phyloP scores from a whole-genome alignment of 1,140 invertebrate species.

The Parapsyche elsis region DNA sequence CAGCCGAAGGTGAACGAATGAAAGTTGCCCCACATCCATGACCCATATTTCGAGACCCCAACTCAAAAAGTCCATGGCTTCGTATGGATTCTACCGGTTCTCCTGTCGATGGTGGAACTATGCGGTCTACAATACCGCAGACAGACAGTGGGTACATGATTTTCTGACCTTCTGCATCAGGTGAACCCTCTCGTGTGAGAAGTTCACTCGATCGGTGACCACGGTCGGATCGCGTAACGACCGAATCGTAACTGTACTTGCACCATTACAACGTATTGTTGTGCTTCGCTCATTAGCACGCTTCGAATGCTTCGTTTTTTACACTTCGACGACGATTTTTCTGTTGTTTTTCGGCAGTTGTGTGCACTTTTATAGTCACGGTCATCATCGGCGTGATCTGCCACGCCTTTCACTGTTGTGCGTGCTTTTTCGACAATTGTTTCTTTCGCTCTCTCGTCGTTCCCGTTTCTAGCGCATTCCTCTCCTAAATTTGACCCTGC shows the following conservation, averaged over 20 bases:
- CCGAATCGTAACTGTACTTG: constrained; percentile 23
- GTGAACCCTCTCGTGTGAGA: too few species aligned
- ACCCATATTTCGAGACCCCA: background rate
- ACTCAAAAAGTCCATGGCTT: too few species aligned
- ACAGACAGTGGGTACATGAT: too few species aligned
- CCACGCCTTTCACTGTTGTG: constrained; percentile 18
- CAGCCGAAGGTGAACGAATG: constrained; percentile 1
- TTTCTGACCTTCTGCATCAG: too few species aligned
- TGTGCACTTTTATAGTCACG: background rate
- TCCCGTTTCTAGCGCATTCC: constrained; percentile 26
- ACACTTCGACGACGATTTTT: constrained; percentile 5
- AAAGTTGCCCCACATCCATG: background rate
- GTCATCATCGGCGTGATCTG: background rate
- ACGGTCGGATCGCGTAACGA: background rate
- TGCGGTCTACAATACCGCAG: too few species aligned
- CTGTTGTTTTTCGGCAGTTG: background rate
- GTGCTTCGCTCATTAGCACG: constrained; percentile 21
- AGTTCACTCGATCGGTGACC: background rate
- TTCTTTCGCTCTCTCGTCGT: background rate
- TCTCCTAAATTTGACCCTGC: constrained; percentile 8
- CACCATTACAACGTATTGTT: background rate
- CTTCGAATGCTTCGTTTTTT: constrained; percentile 24
- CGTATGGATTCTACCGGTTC: too few species aligned
- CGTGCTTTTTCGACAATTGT: background rate
- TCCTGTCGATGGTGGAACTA: too few species aligned